These are phyloP conservation scores for Autographa pulchrina DNA, from an alignment of 2,888 invertebrate genomes.

Conservation along the genomic window DNA sequence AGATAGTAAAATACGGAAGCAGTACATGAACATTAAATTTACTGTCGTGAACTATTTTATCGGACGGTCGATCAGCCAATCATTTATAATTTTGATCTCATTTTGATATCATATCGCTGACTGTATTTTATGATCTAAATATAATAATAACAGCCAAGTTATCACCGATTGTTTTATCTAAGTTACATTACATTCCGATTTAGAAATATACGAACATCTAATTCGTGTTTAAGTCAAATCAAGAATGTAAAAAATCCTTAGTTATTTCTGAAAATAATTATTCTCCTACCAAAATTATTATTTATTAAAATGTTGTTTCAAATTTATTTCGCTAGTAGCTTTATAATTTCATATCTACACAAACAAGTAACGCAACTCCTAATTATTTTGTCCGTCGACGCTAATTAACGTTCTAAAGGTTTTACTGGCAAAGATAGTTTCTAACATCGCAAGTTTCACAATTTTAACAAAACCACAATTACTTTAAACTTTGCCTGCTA, in stretches of 20 bases:
- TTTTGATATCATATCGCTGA: not conserved
- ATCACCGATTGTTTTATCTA: not conserved
- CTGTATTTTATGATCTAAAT: conserved; percentile 1
- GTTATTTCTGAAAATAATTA: no score
- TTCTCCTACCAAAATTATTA: no score
- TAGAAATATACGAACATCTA: not conserved
- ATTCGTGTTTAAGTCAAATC: no score
- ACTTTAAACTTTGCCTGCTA: not conserved
- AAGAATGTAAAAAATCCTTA: no score
- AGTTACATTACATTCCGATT: not conserved
- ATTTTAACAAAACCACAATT: not conserved
- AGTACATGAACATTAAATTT: not conserved
- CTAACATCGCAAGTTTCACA: not conserved
- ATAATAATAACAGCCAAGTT: not conserved
- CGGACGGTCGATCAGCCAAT: not conserved
- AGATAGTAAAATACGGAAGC: not conserved
- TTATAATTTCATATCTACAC: not conserved
- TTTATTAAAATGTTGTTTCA: not conserved
- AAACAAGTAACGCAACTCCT: conserved; percentile 16
- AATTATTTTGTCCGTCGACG: conserved; percentile 11
- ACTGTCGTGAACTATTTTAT: not conserved
- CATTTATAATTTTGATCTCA: not conserved
- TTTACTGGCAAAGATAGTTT: not conserved
- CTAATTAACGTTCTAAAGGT: not conserved
- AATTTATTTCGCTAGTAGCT: not conserved